Conservation (phyloP, 2,797 vertebrate species). For the Coendou prehensilis region DNA sequence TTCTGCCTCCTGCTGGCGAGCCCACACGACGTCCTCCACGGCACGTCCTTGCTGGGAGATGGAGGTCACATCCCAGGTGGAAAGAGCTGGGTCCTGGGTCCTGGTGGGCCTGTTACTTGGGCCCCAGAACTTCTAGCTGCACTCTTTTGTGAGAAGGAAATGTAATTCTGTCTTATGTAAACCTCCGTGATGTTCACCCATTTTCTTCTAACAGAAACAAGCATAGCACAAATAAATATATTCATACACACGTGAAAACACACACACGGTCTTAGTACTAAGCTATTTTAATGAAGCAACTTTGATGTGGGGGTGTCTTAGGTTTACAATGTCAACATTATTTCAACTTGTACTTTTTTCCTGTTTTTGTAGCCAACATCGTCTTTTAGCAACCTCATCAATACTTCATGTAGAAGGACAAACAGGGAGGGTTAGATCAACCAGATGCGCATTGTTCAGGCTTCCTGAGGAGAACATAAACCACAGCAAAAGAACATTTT, state of each 20-base stretch:
- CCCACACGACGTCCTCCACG: not conserved
- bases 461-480: conserved; percentile 87
- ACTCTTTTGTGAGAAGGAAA: conserved; percentile 15
- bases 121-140: not conserved
- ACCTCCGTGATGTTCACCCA: not conserved
- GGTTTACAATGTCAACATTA: conserved; percentile 69
- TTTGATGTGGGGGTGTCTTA: conserved; percentile 54
- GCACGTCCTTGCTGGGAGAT: not conserved
- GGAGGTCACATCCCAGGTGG: not conserved
- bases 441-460: conserved; percentile 87
- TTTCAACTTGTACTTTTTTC: conserved; percentile 55
- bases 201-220: conserved; percentile 45
- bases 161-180: not conserved
- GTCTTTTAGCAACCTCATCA: conserved; percentile 87
- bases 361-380: conserved; percentile 85
- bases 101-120: not conserved
- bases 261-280: not conserved
- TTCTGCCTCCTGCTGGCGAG: not conserved
- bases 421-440: conserved; percentile 86
- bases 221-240: not conserved
- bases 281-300: conserved; percentile 22
- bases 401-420: conserved; percentile 85
- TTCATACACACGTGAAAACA: not conserved
- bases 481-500: conserved; percentile 85
- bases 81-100: not conserved